Evolutionary conservation across 2,113 vertebrate species (phyloP), one percentile per base, ranked within the genome.

Genomic region (Pomatostomus ruficeps): DNA sequence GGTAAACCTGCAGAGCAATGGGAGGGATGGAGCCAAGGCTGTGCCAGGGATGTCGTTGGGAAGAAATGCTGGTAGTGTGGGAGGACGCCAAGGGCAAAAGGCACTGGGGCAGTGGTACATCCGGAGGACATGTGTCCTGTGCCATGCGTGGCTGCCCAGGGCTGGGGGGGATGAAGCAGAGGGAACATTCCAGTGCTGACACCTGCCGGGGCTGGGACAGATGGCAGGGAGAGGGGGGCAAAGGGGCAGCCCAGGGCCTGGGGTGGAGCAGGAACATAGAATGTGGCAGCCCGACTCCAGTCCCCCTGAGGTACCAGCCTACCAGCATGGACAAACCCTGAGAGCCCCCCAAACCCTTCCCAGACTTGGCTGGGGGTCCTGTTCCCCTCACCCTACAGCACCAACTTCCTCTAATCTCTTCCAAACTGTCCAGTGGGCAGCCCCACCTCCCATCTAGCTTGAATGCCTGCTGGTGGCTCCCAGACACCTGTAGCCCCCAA

Each of bases 1-100:
- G n/a, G n/a, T n/a, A n/a, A n/a, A n/a, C n/a, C n/a, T 23, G 58
- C 80, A 65, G 71, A 19, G n/a, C 0, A 0, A 35, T 3, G 68
- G 38, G 33, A 49, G 58, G 72, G 46, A 61, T 0, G 4, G 71
- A 62, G 66, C 46, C 5, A 3, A 36, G 48, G 35, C 70, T 24
- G 12, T 7, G 3, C 43, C 5, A 2, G 51, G 63, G 63, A 48
- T 6, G 61, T 7, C n/a, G 31, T 1, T 54, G 84, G 72, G 31
- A 54, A 62, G 10, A 22, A 26, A 57, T 61, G 36, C 62, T 45
- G 54, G 25, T 10, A 10, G 12, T 0, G 42, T 3, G 45, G 51
- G 26, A 35, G 21, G 16, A 45, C 62, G 26, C 52, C 40, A 5
- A 58, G 48, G 19, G 43, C 75, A 63, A 63, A 85, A 79, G 71